Evolutionary conservation across 1,140 invertebrate species (phyloP), one percentile per base, ranked within the genome.

Genomic region (Anadara kagoshimensis): DNA sequence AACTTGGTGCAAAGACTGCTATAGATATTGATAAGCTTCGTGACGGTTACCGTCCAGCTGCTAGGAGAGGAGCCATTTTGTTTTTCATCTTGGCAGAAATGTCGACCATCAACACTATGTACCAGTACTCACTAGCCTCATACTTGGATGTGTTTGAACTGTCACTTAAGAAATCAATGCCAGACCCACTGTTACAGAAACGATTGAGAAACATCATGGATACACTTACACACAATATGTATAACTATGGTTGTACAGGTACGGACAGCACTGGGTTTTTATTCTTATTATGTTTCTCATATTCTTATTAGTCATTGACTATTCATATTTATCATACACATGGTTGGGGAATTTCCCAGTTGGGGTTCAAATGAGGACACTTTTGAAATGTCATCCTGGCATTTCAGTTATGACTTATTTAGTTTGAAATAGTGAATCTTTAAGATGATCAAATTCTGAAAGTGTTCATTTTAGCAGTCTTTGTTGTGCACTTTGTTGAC

Each of bases 81-180:
- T 97, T 97, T 86, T 97, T 97, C 85, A 94, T 96, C 4, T 87
- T 98, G 11, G 92, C 94, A 0, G 95, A 97, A 83, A 94, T 97
- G 94, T 92, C 94, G 0, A 90, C 91, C 0, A 93, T 98, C 0
- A 96, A 95, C 86, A 89, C 92, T 14, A 97, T 97, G 95, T 98
- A 98, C 85, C 95, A 97, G 81, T 97, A 97, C 87, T 96, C 95
- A 0, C 87, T 98, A 26, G 92, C 91, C 12, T 84, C 88, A 5
- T 89, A 89, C 68, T 83, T 89, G 11, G 86, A 94, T 66, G 94
- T 97, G 0, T 97, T 97, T 82, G 90, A 91, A 18, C 93, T 92
- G 81, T 95, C 95, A 0, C 86, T 97, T 41, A 92, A 92, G 65
- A 95, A 95, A 86, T 93, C 95, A 10, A 89, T 95, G 79, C 94